phyloP scores from a whole-genome alignment of 2,113 vertebrate species.

The Neotoma lepida region DNA sequence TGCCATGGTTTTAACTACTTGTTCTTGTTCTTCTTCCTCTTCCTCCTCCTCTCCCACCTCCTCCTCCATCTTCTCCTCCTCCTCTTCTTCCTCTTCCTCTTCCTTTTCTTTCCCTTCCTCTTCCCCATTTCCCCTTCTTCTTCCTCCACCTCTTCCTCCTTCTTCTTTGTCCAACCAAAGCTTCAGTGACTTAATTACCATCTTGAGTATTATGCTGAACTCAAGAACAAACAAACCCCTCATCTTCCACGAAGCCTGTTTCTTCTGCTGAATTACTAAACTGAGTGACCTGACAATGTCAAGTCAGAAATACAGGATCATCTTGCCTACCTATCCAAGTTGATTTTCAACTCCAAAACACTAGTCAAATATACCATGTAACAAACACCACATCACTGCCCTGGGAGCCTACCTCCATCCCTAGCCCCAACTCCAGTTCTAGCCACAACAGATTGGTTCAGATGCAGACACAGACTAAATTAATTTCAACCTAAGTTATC shows the following conservation, averaged over 20 bases:
- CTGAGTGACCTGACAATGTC: not conserved
- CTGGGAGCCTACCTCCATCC: not conserved
- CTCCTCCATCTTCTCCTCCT: no score
- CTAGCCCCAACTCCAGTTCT: not conserved
- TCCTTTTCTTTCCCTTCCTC: not conserved
- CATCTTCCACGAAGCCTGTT: not conserved
- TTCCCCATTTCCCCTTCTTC: no score
- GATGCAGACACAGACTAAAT: not conserved
- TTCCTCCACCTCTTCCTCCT: no score
- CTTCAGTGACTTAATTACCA: not conserved
- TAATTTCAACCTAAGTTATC: not conserved
- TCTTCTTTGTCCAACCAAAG: not conserved
- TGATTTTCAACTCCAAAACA: not conserved
- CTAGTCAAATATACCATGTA: not conserved
- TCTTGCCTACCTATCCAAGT: not conserved
- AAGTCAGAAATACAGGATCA: conserved; percentile 35
- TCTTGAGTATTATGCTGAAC: not conserved
- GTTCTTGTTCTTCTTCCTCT: no score
- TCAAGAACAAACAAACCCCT: conserved; percentile 6
- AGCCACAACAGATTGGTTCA: not conserved
- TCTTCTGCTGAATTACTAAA: not conserved
- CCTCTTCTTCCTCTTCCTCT: no score
- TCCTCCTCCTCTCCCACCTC: no score
- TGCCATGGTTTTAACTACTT: not conserved
- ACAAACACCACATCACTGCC: not conserved